A percentile compares a stretch with the other conserved stretches of the same genome.
Evolutionary conservation across 2,797 vertebrate genomes (phyloP).

Genomic region (Emys orbicularis): DNA sequence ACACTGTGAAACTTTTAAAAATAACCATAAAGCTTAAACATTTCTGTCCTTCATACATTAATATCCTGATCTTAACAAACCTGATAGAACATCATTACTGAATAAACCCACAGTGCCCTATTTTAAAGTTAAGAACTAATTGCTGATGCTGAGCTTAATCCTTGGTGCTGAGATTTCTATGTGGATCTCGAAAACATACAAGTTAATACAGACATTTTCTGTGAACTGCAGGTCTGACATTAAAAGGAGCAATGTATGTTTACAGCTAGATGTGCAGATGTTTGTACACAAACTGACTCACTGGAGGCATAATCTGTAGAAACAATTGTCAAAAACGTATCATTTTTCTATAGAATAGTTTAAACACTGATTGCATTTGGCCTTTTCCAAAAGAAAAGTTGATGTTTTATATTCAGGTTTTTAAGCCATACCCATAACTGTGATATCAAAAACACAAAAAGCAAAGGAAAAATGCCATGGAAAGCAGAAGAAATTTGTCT

Average conservation of each 20-base stretch:
- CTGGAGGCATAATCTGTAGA: neutral
- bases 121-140: slow-evolving; percentile 67
- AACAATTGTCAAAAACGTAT: neutral
- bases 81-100: slow-evolving; percentile 55
- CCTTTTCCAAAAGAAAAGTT: neutral
- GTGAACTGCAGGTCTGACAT: neutral
- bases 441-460: neutral
- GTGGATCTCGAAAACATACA: slow-evolving; percentile 18
- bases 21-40: slow-evolving; percentile 10
- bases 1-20: neutral
- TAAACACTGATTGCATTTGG: neutral
- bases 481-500: neutral
- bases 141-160: slow-evolving; percentile 66
- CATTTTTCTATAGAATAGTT: neutral
- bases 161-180: slow-evolving; percentile 33
- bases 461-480: neutral
- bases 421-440: neutral
- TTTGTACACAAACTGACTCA: neutral
- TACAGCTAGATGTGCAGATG: neutral
- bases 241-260: neutral
- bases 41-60: slow-evolving; percentile 27
- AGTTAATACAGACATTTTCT: slow-evolving; percentile 4
- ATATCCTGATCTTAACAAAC: slow-evolving; percentile 58
- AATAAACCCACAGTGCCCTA: slow-evolving; percentile 68
- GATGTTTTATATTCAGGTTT: neutral